A percentile compares a stretch with the other conserved stretches of the same genome.
phyloP scores from a whole-genome alignment of 2,113 vertebrate genomes.

The Mirounga angustirostris region DNA sequence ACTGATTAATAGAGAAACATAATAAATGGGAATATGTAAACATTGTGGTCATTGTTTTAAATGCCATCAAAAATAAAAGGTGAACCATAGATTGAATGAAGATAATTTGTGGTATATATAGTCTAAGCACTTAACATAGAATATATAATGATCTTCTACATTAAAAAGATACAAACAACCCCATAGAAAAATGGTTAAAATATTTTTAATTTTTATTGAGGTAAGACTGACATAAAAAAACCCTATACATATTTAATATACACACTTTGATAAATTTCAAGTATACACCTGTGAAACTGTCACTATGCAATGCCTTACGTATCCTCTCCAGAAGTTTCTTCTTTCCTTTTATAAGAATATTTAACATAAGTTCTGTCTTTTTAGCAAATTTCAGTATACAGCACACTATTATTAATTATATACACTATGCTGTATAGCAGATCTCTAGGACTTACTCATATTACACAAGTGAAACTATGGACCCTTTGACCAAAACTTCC shows the following conservation, averaged over 20 bases:
- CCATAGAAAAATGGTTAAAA: not conserved
- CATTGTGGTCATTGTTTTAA: not conserved
- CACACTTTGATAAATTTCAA: not conserved
- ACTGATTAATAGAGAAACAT: not conserved
- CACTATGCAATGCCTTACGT: not conserved
- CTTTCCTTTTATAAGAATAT: not conserved
- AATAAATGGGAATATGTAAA: not conserved
- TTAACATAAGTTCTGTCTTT: not conserved
- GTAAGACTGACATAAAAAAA: not conserved
- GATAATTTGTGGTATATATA: not conserved
- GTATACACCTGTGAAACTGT: not conserved
- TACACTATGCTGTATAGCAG: not conserved
- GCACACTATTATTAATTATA: not conserved
- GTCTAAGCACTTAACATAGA: not conserved
- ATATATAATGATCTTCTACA: not conserved
- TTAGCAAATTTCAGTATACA: not conserved
- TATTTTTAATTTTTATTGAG: not conserved
- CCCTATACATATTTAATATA: not conserved
- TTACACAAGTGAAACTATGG: not conserved
- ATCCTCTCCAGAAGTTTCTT: not conserved
- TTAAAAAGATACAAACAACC: not conserved
- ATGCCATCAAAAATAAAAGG: not conserved
- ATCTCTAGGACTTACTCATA: not conserved
- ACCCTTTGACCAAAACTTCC: not conserved
- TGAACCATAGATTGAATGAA: not conserved